Evolutionary conservation across 1,140 invertebrate genomes (phyloP).

Genomic region (Acromyrmex echinatior): DNA sequence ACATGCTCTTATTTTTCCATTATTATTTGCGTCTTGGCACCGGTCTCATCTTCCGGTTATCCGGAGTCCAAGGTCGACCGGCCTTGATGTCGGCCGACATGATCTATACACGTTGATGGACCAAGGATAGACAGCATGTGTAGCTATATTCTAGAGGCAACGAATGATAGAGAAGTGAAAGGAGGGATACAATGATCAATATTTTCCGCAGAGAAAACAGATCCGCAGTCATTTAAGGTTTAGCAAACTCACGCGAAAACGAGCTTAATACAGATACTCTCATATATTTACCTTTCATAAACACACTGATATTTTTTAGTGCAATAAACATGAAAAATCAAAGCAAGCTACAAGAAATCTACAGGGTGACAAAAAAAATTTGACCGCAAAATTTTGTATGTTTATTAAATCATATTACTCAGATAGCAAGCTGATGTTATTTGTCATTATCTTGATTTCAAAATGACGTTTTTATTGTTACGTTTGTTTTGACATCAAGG

Average conservation of each 20-base stretch:
- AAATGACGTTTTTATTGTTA: too few species aligned
- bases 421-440: too few species aligned
- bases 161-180: not conserved
- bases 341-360: not conserved
- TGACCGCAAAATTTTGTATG: too few species aligned
- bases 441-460: too few species aligned
- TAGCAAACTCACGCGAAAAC: not conserved
- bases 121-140: not conserved
- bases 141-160: not conserved
- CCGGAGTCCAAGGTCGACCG: constrained; percentile 60
- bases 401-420: too few species aligned
- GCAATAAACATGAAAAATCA: not conserved
- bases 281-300: too few species aligned
- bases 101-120: constrained; percentile 11
- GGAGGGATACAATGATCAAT: constrained; percentile 69
- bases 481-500: too few species aligned
- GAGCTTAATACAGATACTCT: not conserved
- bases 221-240: not conserved
- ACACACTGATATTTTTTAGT: not conserved
- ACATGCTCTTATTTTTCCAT: not conserved
- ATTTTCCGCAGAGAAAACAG: constrained; percentile 42
- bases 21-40: constrained; percentile 47
- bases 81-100: constrained; percentile 42
- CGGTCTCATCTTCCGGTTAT: constrained; percentile 59
- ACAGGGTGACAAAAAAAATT: too few species aligned